Evolutionary conservation across 2,888 invertebrate species (phyloP).

Genomic region (Lasioglossum morio): DNA sequence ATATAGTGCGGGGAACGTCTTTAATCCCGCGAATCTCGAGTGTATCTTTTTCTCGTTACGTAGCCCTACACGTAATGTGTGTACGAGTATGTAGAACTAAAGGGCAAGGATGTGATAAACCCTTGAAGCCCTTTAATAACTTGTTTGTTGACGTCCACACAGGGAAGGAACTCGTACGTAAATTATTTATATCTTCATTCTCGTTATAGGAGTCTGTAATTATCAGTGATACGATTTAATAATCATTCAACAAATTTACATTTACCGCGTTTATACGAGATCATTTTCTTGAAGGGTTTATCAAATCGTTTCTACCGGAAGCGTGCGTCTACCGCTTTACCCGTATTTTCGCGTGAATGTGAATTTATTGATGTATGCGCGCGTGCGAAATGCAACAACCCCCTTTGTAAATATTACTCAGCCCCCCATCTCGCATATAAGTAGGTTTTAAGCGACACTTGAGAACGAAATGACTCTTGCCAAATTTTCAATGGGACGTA

Average conservation of each 20-base stretch:
- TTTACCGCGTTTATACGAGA: background rate
- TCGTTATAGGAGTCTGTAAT: background rate
- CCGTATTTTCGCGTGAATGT: conserved; percentile 21
- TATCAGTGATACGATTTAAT: background rate
- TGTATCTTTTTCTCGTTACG: conserved; percentile 47
- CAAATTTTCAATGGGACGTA: conserved; percentile 82
- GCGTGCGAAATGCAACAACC: conserved; percentile 72
- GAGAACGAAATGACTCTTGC: conserved; percentile 81
- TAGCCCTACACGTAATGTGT: conserved; percentile 32
- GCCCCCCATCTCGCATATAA: conserved; percentile 68
- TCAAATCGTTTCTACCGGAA: conserved; percentile 11
- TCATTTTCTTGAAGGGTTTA: background rate
- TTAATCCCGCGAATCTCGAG: conserved; percentile 46
- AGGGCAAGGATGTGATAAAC: background rate
- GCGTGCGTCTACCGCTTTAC: conserved; percentile 45
- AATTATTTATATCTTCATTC: background rate
- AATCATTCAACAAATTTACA: background rate
- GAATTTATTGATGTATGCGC: conserved; percentile 63
- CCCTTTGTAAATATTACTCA: conserved; percentile 80
- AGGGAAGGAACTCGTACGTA: background rate
- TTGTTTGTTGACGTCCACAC: background rate
- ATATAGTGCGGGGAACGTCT: conserved; percentile 31
- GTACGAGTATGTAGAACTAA: conserved; percentile 14
- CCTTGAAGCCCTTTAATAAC: conserved; percentile 1
- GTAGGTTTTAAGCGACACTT: conserved; percentile 77